phyloP scores from a whole-genome alignment of 2,888 invertebrate species.

The Altica lythri region DNA sequence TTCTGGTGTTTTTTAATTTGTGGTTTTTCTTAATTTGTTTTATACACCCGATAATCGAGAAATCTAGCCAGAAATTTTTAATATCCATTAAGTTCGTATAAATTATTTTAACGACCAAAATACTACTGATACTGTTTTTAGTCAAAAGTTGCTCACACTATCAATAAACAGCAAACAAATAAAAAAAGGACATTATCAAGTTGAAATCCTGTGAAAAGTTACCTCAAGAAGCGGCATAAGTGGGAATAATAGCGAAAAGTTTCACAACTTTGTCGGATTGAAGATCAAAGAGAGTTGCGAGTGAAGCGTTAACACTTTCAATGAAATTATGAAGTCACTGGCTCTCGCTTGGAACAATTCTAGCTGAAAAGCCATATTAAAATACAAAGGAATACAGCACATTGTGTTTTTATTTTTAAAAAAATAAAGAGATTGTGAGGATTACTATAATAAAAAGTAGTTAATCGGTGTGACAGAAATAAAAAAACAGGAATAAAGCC shows the following conservation, averaged over 20 bases:
- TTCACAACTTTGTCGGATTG: slow-evolving; percentile 15
- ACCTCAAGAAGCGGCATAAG: slow-evolving; percentile 11
- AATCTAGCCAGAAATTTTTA: too few species aligned
- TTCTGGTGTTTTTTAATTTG: too few species aligned
- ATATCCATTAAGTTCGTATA: too few species aligned
- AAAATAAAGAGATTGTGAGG: too few species aligned
- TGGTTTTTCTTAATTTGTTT: too few species aligned
- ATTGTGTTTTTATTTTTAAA: too few species aligned
- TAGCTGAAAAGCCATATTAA: background rate
- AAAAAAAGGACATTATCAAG: slow-evolving; percentile 14
- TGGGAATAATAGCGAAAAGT: slow-evolving; percentile 18
- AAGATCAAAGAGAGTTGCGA: slow-evolving; percentile 11
- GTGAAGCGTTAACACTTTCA: slow-evolving; percentile 11
- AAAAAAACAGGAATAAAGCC: too few species aligned
- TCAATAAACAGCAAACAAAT: slow-evolving; percentile 8
- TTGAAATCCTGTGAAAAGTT: slow-evolving; percentile 11
- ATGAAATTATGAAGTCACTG: slow-evolving; percentile 12
- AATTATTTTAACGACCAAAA: background rate
- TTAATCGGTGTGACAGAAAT: too few species aligned
- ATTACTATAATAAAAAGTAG: too few species aligned
- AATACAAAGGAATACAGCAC: background rate
- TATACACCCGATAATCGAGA: too few species aligned
- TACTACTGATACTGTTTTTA: background rate
- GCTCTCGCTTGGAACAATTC: background rate
- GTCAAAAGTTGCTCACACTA: background rate